phyloP scores from a whole-genome alignment of 2,888 invertebrate genomes.

The Drosophila stalkeri region DNA sequence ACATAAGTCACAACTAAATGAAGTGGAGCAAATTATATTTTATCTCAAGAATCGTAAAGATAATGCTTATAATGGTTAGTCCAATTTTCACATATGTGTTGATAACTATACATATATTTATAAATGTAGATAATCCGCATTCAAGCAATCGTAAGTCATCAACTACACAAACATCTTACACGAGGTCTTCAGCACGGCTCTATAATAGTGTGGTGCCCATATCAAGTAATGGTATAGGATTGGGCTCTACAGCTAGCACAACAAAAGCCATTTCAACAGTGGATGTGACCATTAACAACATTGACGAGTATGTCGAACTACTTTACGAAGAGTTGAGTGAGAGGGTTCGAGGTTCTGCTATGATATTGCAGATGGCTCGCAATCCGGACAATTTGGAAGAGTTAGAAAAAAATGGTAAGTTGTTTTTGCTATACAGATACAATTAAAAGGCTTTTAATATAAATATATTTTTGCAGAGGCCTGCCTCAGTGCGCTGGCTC shows the following conservation, averaged over 20 bases:
- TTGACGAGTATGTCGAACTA: conserved; percentile 97
- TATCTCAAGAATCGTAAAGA: conserved; percentile 93
- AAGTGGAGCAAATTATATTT: conserved; percentile 94
- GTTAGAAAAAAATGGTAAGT: conserved; percentile 94
- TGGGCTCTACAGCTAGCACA: conserved; percentile 70
- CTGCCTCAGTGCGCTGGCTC: conserved; percentile 96
- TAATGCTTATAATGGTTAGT: conserved; percentile 60
- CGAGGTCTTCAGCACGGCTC: conserved; percentile 68
- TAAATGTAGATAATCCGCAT: conserved; percentile 76
- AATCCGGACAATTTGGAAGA: conserved; percentile 97
- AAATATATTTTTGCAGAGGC: conserved; percentile 89
- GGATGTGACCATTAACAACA: conserved; percentile 91
- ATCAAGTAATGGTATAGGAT: conserved; percentile 37
- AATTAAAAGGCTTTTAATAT: neutral
- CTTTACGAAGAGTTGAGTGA: conserved; percentile 97
- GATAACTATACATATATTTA: neutral
- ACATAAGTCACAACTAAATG: conserved; percentile 91
- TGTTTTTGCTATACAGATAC: neutral
- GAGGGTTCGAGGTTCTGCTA: conserved; percentile 95
- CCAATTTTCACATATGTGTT: neutral
- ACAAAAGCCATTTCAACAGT: conserved; percentile 85
- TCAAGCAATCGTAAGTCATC: conserved; percentile 79
- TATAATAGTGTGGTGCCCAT: neutral
- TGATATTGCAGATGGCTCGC: conserved; percentile 95
- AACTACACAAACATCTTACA: conserved; percentile 63